Conservation (phyloP, 2,888 invertebrate genomes). For the Brachyptera risi region DNA sequence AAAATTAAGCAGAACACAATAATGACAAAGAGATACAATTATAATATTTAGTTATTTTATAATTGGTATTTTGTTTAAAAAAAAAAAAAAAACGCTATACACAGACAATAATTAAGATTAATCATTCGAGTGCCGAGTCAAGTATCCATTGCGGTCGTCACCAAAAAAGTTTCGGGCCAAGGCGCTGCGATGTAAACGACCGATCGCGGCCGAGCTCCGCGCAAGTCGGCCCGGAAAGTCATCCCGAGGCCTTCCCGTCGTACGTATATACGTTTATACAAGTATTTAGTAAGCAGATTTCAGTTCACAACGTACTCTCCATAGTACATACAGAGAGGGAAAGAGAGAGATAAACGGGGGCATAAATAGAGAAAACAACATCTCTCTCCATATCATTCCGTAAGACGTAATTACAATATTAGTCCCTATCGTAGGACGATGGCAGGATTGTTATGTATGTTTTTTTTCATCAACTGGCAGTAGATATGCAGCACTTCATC, state of each 20-base stretch:
- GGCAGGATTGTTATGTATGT: slow-evolving; percentile 29
- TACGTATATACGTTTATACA: slow-evolving; percentile 27
- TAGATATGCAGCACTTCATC: slow-evolving; percentile 26
- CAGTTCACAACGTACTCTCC: slow-evolving; percentile 6
- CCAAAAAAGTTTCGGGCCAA: slow-evolving; percentile 32
- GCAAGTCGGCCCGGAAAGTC: not conserved
- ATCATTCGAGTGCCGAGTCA: slow-evolving; percentile 29
- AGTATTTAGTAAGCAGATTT: slow-evolving; percentile 13
- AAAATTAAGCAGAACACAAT: slow-evolving; percentile 32
- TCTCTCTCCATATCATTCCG: slow-evolving; percentile 27
- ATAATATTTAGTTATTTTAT: slow-evolving; percentile 24
- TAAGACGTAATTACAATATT: slow-evolving; percentile 10
- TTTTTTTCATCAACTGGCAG: slow-evolving; percentile 2
- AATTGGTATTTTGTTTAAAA: slow-evolving; percentile 29
- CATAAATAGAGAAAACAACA: slow-evolving; percentile 8
- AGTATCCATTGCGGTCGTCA: slow-evolving; percentile 32
- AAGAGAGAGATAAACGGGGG: slow-evolving; percentile 15
- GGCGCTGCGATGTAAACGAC: slow-evolving; percentile 17
- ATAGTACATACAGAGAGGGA: slow-evolving; percentile 22
- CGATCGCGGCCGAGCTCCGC: not conserved
- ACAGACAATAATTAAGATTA: slow-evolving; percentile 28
- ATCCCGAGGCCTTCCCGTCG: slow-evolving; percentile 2
- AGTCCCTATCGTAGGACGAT: slow-evolving; percentile 29
- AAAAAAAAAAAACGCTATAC: slow-evolving; percentile 26
- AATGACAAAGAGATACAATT: slow-evolving; percentile 28